Base-by-base conservation (phyloP, 2,797 vertebrate species). In the Alcedo quadribrachys region DNA sequence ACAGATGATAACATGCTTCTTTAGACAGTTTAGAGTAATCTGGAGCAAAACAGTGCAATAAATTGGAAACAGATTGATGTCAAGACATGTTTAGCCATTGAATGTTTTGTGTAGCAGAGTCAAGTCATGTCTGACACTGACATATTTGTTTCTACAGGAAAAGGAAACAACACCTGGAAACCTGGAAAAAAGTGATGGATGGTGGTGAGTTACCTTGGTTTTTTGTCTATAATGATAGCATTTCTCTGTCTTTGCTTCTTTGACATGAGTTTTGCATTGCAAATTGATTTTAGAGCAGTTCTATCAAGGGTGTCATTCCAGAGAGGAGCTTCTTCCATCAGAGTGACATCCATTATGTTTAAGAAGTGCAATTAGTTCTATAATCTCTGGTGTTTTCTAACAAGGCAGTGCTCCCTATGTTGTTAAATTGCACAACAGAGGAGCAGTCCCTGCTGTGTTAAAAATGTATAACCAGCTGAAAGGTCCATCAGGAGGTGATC, bases 1-100 rank as follows among this genome's bases (percentile, higher is more conserved):
- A 68, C 19, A 63, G 78, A 81, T 85, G 69, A 78, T 43, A 94
- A 60, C 73, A 68, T 40, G 43, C 68, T 93, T 18, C 85, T 85
- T 91, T 54, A 70, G 78, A 30, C 50, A 15, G 95, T 95, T 92
- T 73, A 92, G 88, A 96, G 73, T 89, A 93, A 93, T 93, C 88
- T 92, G 81, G 67, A 96, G 85, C 74, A 81, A 95, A 92, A 60
- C 35, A 92, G 60, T 88, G 40, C 37, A 61, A 74, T 88, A 88
- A 96, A 96, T 91, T 94, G 60, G 73, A 96, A 97, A 91, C 87
- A 93, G 70, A 86, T 96, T 66, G 25, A 33, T 13, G 55, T 35
- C 83, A 89, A 92, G 80, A 83, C 67, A 58, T 77, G 76, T 86
- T 73, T 15, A 75, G 65, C 61, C 57, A 61, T 61, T 89, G 89